A percentile compares a stretch with the other conserved stretches of the same genome.
These are phyloP conservation scores for Atrichornis clamosus DNA, from an alignment of 2,113 vertebrate genomes.

Conservation along the genomic window DNA sequence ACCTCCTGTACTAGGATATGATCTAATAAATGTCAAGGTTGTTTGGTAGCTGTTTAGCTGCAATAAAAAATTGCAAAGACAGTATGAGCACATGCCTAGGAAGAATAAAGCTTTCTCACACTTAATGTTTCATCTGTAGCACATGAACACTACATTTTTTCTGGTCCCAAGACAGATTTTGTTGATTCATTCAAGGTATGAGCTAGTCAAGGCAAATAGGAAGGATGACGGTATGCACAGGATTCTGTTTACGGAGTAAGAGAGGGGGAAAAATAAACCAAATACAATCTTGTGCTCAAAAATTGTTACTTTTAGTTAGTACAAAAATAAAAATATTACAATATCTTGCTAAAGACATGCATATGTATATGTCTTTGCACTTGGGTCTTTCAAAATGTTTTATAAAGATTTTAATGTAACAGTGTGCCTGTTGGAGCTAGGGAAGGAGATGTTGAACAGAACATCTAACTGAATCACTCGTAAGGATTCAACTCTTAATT, in stretches of 20 bases:
- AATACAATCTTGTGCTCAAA: background rate
- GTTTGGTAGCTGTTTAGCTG: background rate
- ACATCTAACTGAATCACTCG: background rate
- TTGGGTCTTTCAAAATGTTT: background rate
- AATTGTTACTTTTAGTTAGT: background rate
- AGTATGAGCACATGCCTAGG: background rate
- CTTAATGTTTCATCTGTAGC: background rate
- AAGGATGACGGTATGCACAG: background rate
- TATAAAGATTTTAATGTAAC: background rate
- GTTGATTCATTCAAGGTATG: background rate
- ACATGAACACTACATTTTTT: background rate
- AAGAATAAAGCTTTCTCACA: background rate
- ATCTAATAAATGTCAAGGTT: background rate
- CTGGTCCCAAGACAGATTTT: background rate
- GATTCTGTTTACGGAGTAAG: background rate
- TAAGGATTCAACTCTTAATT: background rate
- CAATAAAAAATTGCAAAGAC: background rate
- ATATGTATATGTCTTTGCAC: background rate
- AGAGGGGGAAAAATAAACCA: rapidly evolving
- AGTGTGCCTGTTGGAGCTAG: background rate
- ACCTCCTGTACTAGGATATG: background rate
- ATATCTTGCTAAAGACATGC: background rate
- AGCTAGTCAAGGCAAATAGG: background rate
- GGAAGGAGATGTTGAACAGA: background rate
- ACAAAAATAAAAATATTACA: background rate